These are phyloP conservation scores for Chrysodeixis includens DNA, from an alignment of 2,888 invertebrate species.

Conservation along the genomic window DNA sequence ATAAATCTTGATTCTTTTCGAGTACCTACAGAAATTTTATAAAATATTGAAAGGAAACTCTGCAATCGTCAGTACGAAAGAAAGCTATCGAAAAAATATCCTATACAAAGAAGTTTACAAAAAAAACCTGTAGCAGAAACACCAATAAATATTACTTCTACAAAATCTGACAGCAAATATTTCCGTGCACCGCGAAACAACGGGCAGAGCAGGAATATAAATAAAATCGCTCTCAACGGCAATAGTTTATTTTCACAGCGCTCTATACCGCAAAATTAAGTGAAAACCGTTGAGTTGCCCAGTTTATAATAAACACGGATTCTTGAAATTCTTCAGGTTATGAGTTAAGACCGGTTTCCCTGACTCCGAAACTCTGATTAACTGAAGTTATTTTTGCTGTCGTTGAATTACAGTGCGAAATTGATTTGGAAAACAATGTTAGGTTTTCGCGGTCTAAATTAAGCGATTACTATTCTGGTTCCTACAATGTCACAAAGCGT, in stretches of 20 bases:
- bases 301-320: conserved; percentile 7
- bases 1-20: too few relatives aligned
- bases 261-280: conserved; percentile 7
- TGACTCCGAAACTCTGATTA: conserved; percentile 25
- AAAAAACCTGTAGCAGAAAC: neutral
- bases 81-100: neutral
- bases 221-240: neutral
- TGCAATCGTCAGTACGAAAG: neutral
- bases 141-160: conserved; percentile 1
- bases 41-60: too few relatives aligned
- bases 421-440: neutral
- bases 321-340: neutral
- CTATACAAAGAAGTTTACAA: neutral
- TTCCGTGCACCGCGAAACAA: conserved; percentile 1
- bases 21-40: too few relatives aligned
- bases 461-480: neutral
- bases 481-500: neutral
- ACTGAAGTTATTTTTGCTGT: conserved; percentile 26
- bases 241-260: conserved; percentile 17
- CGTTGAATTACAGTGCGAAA: neutral
- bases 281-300: conserved; percentile 2
- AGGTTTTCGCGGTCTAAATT: neutral
- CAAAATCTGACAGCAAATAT: conserved; percentile 2
- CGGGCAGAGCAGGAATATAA: neutral
- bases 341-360: conserved; percentile 12